phyloP scores from a whole-genome alignment of 64 coral and sea anemone genomes.

The Pocillopora verrucosa region DNA sequence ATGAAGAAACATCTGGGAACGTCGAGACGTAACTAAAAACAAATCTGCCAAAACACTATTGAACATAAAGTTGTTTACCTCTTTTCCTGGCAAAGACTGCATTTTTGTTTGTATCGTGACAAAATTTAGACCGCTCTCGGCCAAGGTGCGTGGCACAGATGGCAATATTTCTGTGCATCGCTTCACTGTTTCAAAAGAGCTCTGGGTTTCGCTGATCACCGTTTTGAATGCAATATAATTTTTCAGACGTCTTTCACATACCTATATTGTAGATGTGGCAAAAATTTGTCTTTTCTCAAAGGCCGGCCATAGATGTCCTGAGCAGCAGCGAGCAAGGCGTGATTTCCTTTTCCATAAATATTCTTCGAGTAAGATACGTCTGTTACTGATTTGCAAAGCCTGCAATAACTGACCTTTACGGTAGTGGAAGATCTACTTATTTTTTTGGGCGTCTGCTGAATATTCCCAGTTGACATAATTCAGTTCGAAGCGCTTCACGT shows the following conservation, averaged over 20 bases:
- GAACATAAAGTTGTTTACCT: background rate
- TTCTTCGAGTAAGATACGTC: conserved; percentile 30
- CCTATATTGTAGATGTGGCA: conserved; percentile 48
- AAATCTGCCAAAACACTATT: background rate
- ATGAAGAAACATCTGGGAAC: too few relatives aligned
- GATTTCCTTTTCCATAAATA: conserved; percentile 1
- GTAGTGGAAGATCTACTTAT: background rate
- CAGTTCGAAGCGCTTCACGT: background rate
- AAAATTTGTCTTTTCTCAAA: conserved; percentile 7
- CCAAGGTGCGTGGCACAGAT: conserved; percentile 9
- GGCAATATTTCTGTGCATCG: conserved; percentile 11
- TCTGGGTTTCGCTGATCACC: background rate
- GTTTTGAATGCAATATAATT: conserved; percentile 9
- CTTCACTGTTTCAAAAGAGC: background rate
- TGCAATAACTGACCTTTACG: conserved; percentile 15
- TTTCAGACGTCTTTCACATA: conserved; percentile 21
- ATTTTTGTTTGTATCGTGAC: background rate
- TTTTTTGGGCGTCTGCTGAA: conserved; percentile 41
- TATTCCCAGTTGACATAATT: background rate
- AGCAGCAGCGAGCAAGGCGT: background rate
- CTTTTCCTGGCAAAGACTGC: conserved; percentile 4
- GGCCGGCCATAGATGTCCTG: conserved; percentile 32
- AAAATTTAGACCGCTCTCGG: conserved; percentile 5
- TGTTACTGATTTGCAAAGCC: conserved; percentile 45
- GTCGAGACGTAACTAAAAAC: too few relatives aligned